Evolutionary conservation across 1,140 invertebrate genomes (phyloP).

Genomic region (Drosophila subpulchrella): DNA sequence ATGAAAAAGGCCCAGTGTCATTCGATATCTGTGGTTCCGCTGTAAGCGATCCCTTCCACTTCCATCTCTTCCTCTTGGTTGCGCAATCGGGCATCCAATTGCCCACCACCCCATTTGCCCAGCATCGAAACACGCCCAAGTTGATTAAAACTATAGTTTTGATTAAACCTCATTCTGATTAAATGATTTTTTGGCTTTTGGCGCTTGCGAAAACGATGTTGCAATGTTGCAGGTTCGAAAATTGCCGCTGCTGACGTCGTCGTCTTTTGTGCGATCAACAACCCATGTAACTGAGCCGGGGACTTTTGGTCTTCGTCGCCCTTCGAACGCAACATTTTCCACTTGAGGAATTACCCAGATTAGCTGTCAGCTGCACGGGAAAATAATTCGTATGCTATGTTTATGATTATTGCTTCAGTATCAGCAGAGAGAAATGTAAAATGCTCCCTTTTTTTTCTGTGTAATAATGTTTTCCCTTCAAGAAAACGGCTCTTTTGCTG

Average conservation of each 20-base stretch:
- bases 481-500: not conserved
- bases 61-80: constrained; percentile 32
- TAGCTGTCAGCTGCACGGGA: constrained; percentile 2
- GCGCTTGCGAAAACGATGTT: constrained; percentile 55
- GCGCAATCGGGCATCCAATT: constrained; percentile 14
- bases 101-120: not conserved
- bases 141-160: not conserved
- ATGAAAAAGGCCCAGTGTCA: constrained; percentile 9
- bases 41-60: constrained; percentile 30
- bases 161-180: constrained; percentile 17
- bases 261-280: constrained; percentile 43
- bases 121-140: not conserved
- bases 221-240: constrained; percentile 43
- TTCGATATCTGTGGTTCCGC: constrained; percentile 32
- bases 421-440: not conserved
- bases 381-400: not conserved
- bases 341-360: constrained; percentile 28
- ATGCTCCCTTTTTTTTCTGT: not conserved
- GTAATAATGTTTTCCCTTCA: not conserved
- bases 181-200: constrained; percentile 30
- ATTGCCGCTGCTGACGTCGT: constrained; percentile 8
- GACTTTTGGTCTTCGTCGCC: constrained; percentile 20
- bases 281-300: constrained; percentile 45
- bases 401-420: not conserved
- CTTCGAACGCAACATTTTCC: constrained; percentile 41